Conservation (phyloP, 2,113 vertebrate genomes). For the Probosciger aterrimus region DNA sequence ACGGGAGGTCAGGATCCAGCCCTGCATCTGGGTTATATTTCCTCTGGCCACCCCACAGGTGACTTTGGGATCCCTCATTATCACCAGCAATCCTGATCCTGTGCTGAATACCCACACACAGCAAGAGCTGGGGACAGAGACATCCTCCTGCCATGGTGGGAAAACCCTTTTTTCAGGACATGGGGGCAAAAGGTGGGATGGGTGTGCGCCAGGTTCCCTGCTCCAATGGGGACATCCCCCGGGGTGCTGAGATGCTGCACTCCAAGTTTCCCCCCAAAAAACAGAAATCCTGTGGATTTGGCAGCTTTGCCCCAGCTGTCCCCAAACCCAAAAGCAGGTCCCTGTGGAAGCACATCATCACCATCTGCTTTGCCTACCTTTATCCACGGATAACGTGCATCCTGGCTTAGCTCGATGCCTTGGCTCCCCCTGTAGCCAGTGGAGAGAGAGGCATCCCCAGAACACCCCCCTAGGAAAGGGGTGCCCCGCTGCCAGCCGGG, state of each 20-base stretch:
- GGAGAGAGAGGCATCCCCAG: conserved; percentile 1
- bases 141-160: fast-evolving
- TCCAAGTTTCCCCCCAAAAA: neutral
- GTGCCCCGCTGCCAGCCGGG: neutral
- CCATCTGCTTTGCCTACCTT: neutral
- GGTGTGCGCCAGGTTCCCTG: fast-evolving
- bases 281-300: fast-evolving
- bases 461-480: neutral
- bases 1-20: neutral
- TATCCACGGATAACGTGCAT: fast-evolving
- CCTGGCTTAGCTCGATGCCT: neutral
- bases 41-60: neutral
- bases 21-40: neutral
- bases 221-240: neutral
- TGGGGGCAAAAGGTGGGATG: fast-evolving
- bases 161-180: neutral
- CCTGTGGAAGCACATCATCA: neutral
- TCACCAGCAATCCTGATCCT: fast-evolving
- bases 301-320: neutral
- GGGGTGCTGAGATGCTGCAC: fast-evolving
- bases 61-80: neutral
- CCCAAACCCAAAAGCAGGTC: neutral
- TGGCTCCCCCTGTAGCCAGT: conserved; percentile 63
- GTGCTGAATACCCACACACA: fast-evolving
- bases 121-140: fast-evolving